Evolutionary conservation across 2,797 vertebrate genomes (phyloP).

Genomic region (Notolabrus celidotus): DNA sequence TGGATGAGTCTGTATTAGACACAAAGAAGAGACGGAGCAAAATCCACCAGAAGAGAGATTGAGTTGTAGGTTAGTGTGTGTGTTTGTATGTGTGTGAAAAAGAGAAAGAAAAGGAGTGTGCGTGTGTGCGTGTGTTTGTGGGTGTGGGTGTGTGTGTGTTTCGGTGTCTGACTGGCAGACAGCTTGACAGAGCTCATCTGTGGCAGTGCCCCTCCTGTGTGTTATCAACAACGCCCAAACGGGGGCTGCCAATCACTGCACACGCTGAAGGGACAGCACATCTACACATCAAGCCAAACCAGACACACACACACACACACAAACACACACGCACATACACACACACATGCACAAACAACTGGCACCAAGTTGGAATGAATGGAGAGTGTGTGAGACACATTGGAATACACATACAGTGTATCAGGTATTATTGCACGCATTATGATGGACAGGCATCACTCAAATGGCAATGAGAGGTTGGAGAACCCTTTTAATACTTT

Average conservation of each 20-base stretch:
- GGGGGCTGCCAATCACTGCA: constrained; percentile 76
- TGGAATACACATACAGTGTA: constrained; percentile 10
- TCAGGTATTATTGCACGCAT: not conserved
- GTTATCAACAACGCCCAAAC: constrained; percentile 77
- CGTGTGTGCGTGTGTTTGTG: constrained; percentile 10
- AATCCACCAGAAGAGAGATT: constrained; percentile 32
- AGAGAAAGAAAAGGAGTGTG: not conserved
- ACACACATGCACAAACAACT: not conserved
- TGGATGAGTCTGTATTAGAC: constrained; percentile 26
- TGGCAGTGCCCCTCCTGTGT: constrained; percentile 69
- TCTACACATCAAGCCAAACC: constrained; percentile 25
- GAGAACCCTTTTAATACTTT: not conserved
- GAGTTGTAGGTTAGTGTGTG: constrained; percentile 29
- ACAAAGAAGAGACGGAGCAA: constrained; percentile 35
- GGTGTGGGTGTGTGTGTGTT: constrained; percentile 9
- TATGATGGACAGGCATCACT: constrained; percentile 27
- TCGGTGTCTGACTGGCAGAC: constrained; percentile 52
- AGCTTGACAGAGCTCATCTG: constrained; percentile 73
- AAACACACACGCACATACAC: not conserved
- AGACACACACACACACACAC: constrained; percentile 30
- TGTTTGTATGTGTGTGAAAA: constrained; percentile 5
- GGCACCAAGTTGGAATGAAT: constrained; percentile 5
- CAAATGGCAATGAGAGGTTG: constrained; percentile 15
- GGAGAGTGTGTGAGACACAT: not conserved
- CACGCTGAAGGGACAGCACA: constrained; percentile 39